Evolutionary conservation across 1,140 invertebrate species (phyloP).

Genomic region (Drosophila albomicans): DNA sequence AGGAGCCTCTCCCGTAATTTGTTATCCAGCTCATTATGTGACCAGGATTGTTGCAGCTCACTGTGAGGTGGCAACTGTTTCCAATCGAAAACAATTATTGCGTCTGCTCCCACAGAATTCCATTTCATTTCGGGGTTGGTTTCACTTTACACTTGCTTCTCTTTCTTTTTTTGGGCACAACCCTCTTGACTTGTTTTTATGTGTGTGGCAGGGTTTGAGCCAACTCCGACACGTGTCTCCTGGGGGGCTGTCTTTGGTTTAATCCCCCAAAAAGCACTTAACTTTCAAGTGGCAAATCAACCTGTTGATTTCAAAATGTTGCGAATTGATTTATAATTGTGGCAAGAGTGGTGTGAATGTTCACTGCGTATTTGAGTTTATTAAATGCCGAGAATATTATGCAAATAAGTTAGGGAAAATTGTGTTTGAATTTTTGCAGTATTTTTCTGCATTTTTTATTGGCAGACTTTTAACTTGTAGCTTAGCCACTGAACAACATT

Average conservation of each 20-base stretch:
- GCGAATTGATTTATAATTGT: slow-evolving; percentile 47
- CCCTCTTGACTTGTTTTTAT: not conserved
- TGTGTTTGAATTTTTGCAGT: too few relatives aligned
- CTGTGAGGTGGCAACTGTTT: slow-evolving; percentile 59
- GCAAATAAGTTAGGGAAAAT: not conserved
- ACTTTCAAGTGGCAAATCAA: slow-evolving; percentile 57
- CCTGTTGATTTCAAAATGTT: slow-evolving; percentile 54
- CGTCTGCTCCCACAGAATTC: slow-evolving; percentile 7
- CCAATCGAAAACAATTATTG: slow-evolving; percentile 79
- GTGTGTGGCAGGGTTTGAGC: slow-evolving; percentile 11
- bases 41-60: slow-evolving; percentile 14
- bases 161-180: not conserved
- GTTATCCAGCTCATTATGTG: slow-evolving; percentile 74
- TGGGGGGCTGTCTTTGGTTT: slow-evolving; percentile 46
- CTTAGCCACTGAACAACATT: too few relatives aligned
- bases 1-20: slow-evolving; percentile 59
- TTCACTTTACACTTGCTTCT: slow-evolving; percentile 21
- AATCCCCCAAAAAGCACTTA: slow-evolving; percentile 71
- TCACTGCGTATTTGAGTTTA: not conserved
- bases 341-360: slow-evolving; percentile 1
- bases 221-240: slow-evolving; percentile 59
- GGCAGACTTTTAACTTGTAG: too few relatives aligned
- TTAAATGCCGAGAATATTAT: not conserved
- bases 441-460: too few relatives aligned
- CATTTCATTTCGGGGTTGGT: slow-evolving; percentile 14